Evolutionary conservation across 2,113 vertebrate genomes (phyloP).

Genomic region (Clarias macrocephalus): DNA sequence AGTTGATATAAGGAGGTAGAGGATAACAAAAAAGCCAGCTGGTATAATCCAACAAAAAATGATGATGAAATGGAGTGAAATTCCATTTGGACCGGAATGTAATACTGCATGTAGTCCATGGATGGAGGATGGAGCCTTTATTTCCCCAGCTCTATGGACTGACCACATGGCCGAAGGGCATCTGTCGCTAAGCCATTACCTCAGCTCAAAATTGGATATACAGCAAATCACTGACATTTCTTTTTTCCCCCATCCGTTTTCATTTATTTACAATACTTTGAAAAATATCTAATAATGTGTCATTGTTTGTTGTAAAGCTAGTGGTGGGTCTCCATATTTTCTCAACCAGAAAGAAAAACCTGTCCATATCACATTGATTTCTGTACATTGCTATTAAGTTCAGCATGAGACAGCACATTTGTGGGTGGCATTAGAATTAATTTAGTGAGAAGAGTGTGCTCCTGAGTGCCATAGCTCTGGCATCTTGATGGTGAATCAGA

Average conservation of each 20-base stretch:
- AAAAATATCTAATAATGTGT: constrained; percentile 30
- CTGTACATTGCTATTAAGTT: not conserved
- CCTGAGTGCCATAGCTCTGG: constrained; percentile 1
- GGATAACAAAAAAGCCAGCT: constrained; percentile 50
- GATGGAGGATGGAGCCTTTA: constrained; percentile 42
- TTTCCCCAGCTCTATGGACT: constrained; percentile 46
- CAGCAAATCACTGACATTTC: constrained; percentile 46
- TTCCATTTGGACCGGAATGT: constrained; percentile 56
- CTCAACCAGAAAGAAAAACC: not conserved
- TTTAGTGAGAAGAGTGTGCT: constrained; percentile 10
- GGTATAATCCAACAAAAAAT: constrained; percentile 50
- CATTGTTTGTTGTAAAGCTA: constrained; percentile 20
- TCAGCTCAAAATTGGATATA: constrained; percentile 48
- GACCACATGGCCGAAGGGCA: constrained; percentile 50
- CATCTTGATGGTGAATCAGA: constrained; percentile 1
- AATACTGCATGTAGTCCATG: constrained; percentile 53
- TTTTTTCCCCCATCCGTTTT: constrained; percentile 30
- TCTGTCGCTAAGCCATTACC: constrained; percentile 52
- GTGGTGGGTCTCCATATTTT: not conserved
- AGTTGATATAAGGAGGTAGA: constrained; percentile 28
- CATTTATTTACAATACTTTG: constrained; percentile 43
- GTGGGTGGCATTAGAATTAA: constrained; percentile 14
- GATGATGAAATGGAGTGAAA: constrained; percentile 58
- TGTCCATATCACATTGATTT: not conserved
- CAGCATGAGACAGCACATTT: not conserved